Conservation (phyloP, 1,140 invertebrate genomes). For the Amyelois transitella region DNA sequence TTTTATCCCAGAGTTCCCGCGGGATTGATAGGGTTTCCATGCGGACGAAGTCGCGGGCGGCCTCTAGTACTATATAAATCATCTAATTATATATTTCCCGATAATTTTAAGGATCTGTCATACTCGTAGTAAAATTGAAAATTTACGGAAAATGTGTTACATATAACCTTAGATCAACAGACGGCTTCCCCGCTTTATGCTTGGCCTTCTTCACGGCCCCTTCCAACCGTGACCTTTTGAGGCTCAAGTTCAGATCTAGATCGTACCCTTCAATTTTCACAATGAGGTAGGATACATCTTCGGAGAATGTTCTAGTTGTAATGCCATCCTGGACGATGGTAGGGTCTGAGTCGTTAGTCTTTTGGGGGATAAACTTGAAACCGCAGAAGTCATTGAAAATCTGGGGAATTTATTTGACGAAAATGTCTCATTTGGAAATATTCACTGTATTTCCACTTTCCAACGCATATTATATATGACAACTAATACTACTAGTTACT, state of each 20-base stretch:
- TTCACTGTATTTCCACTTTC: no score
- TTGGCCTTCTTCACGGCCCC: constrained; percentile 31
- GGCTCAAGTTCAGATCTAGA: constrained; percentile 14
- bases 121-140: neutral
- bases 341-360: constrained; percentile 15
- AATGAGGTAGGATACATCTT: constrained; percentile 45
- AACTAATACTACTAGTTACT: no score
- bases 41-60: no score
- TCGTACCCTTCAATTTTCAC: constrained; percentile 39
- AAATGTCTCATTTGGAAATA: no score
- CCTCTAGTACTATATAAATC: no score
- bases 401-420: constrained; percentile 22
- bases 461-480: no score
- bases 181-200: constrained; percentile 37
- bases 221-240: constrained; percentile 33
- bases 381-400: constrained; percentile 33
- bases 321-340: constrained; percentile 27
- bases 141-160: neutral
- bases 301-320: constrained; percentile 30
- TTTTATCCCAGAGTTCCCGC: no score
- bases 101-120: no score
- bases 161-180: constrained; percentile 51
- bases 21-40: no score
- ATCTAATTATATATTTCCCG: no score
- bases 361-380: constrained; percentile 46